phyloP scores from a whole-genome alignment of 2,113 vertebrate species.

The Neodon shergylaensis region DNA sequence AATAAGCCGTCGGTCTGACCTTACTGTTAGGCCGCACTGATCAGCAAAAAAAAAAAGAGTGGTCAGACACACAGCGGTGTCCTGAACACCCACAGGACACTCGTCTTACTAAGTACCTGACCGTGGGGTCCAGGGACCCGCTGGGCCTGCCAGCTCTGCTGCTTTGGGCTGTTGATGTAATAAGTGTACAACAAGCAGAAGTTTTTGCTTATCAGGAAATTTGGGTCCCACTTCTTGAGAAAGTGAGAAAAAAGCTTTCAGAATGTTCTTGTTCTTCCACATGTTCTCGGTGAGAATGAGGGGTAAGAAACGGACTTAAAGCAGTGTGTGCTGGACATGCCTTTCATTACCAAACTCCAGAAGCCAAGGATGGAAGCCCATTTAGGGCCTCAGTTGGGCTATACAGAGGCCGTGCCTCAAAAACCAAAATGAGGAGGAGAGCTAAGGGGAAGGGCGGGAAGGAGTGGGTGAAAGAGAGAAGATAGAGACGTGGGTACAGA shows the following conservation, averaged over 20 bases:
- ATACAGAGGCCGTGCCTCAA: background rate
- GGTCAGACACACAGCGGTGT: too few relatives aligned
- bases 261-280: background rate
- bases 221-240: background rate
- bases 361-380: background rate
- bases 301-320: background rate
- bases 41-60: background rate
- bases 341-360: background rate
- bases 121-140: background rate
- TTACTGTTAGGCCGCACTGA: background rate
- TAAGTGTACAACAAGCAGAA: background rate
- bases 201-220: background rate
- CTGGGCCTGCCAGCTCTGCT: background rate
- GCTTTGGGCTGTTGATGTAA: background rate
- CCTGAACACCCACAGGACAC: background rate
- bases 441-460: background rate
- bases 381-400: background rate
- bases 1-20: background rate
- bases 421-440: background rate
- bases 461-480: background rate
- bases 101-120: background rate
- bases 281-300: background rate
- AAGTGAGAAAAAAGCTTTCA: slow-evolving; percentile 36
- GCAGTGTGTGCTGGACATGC: background rate
- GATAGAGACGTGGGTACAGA: background rate